A percentile compares a stretch with the other conserved stretches of the same genome.
phyloP scores from a whole-genome alignment of 2,797 vertebrate genomes.

The Cossypha caffra region DNA sequence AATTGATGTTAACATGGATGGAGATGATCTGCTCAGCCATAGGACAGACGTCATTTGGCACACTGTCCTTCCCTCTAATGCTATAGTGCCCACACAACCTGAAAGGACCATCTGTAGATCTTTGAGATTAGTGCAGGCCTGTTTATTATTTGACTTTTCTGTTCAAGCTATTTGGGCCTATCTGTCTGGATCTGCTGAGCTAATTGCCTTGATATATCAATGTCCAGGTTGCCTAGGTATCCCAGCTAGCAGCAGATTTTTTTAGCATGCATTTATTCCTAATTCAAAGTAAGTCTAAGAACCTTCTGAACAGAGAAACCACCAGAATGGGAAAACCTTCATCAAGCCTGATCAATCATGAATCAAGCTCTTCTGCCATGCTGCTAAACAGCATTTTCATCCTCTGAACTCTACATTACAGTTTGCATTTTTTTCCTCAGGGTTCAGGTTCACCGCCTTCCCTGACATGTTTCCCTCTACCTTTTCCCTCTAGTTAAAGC shows the following conservation, averaged over 20 bases:
- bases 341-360: background rate
- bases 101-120: slow-evolving; percentile 58
- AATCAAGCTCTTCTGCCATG: background rate
- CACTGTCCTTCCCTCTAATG: background rate
- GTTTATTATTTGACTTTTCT: slow-evolving; percentile 43
- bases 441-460: background rate
- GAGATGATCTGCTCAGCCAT: slow-evolving; percentile 10
- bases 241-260: background rate
- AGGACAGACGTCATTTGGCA: slow-evolving; percentile 19
- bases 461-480: background rate
- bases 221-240: background rate
- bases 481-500: background rate
- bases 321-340: background rate
- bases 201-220: background rate
- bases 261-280: background rate
- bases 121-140: slow-evolving; percentile 48
- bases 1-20: slow-evolving; percentile 29
- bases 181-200: slow-evolving; percentile 5
- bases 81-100: background rate
- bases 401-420: background rate
- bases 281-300: background rate
- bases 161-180: background rate
- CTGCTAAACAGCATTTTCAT: background rate
- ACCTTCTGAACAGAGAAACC: background rate
- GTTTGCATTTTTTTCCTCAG: background rate